Evolutionary conservation across 2,888 invertebrate species (phyloP), one percentile per base, ranked within the genome.

Genomic region (Drosophila incognita): DNA sequence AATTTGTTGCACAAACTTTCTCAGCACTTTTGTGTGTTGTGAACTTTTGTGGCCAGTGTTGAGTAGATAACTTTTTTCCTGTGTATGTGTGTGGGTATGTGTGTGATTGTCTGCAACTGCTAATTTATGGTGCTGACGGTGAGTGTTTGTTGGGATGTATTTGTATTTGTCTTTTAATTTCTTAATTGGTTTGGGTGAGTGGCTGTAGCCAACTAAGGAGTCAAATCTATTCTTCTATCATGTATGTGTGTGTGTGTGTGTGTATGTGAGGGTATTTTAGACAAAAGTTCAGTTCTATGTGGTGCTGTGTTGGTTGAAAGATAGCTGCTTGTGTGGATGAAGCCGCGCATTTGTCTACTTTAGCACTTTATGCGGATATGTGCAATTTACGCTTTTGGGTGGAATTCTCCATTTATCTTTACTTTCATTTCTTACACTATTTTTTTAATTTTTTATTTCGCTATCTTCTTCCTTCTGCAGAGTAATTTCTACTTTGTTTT

Each of bases 101-200:
- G 64, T 66, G 40, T 61, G 69, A 58, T 35, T 68, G 69, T 77
- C 53, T 70, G 63, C 68, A 74, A 64, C 63, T 82, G 74, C 69
- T 88, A 82, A 80, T 82, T 87, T 83, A 71, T 77, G 75, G 70
- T 64, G 57, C 53, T 38, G 54, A 36, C 18, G 51, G 49, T 48
- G 57, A 62, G 69, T 65, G 72, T 65, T 66, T 46, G 29, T 63
- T 54, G 56, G 35, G 49, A 59, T 70, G 70, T 73, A 63, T 79
- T 69, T 79, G 81, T 90, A 82, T 90, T 86, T 89, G 81, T 82
- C 84, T 83, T 91, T 87, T 86, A 90, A 91, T 90, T 91, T 90
- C 87, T 89, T 91, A 90, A 90, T 91, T 91, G 91, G 82, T 82
- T 90, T 73, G 75, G 74, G 67, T 74, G 84, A 76, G 73, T 80